A percentile compares a stretch with the other conserved stretches of the same genome.
phyloP scores from a whole-genome alignment of 2,888 invertebrate genomes.

The Microctonus brassicae region DNA sequence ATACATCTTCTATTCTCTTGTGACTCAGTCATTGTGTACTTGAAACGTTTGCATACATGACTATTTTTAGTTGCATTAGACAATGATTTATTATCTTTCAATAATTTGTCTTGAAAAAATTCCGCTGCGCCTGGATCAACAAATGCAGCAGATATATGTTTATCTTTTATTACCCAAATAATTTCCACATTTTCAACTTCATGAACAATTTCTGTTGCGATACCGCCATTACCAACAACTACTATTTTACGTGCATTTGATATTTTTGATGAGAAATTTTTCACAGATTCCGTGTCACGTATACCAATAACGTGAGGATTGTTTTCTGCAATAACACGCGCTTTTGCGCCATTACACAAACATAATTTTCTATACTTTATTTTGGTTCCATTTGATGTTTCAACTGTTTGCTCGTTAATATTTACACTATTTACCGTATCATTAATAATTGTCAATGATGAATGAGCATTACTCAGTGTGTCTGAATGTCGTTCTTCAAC shows the following conservation, averaged over 20 bases:
- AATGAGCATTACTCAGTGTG: slow-evolving; percentile 74
- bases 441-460: slow-evolving; percentile 79
- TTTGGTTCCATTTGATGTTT: slow-evolving; percentile 72
- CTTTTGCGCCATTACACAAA: slow-evolving; percentile 90
- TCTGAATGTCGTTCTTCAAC: slow-evolving; percentile 80
- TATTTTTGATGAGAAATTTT: slow-evolving; percentile 81
- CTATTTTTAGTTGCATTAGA: not conserved
- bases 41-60: slow-evolving; percentile 74
- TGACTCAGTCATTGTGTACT: slow-evolving; percentile 75
- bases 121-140: slow-evolving; percentile 96
- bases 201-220: slow-evolving; percentile 95
- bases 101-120: slow-evolving; percentile 81
- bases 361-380: slow-evolving; percentile 87
- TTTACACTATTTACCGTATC: slow-evolving; percentile 76
- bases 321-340: slow-evolving; percentile 79
- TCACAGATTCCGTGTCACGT: slow-evolving; percentile 94
- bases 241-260: slow-evolving; percentile 79
- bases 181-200: slow-evolving; percentile 88
- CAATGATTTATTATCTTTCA: slow-evolving; percentile 30
- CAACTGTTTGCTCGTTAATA: slow-evolving; percentile 71
- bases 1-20: slow-evolving; percentile 67
- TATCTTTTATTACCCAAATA: slow-evolving; percentile 94
- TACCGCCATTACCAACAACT: slow-evolving; percentile 97
- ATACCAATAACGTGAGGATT: slow-evolving; percentile 85
- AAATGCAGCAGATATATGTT: slow-evolving; percentile 93